A percentile compares a stretch with the other conserved stretches of the same genome.
phyloP scores from a whole-genome alignment of 2,113 vertebrate genomes.

The Chloroceryle aenea region DNA sequence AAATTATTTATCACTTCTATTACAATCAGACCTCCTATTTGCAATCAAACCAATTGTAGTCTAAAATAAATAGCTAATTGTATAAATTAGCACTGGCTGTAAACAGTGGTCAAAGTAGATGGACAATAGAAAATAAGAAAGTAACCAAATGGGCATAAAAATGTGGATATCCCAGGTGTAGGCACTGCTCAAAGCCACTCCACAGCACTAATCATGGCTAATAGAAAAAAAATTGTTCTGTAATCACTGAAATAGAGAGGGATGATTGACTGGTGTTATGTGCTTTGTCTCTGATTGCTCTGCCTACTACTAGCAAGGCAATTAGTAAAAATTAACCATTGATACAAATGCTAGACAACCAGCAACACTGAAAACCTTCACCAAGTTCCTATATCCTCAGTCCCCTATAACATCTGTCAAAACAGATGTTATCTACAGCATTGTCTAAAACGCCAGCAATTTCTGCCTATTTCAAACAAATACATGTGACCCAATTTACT shows the following conservation, averaged over 20 bases:
- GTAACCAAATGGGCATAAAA: background rate
- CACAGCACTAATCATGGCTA: background rate
- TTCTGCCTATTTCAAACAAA: background rate
- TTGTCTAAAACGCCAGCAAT: background rate
- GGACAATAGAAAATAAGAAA: background rate
- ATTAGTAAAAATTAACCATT: background rate
- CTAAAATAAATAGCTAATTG: background rate
- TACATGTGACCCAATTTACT: background rate
- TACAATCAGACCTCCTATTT: background rate
- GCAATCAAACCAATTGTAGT: background rate
- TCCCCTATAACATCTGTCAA: background rate
- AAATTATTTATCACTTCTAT: background rate
- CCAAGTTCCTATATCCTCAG: background rate
- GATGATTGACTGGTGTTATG: background rate
- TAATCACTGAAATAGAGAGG: background rate
- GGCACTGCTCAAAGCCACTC: background rate
- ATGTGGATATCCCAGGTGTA: background rate
- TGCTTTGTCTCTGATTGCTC: background rate
- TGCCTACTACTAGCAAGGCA: background rate
- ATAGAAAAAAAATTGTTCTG: background rate
- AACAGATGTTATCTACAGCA: background rate
- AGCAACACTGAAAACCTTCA: background rate
- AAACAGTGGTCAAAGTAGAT: background rate
- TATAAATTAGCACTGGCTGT: background rate
- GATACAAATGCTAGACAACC: background rate